These are phyloP conservation scores for Oreortyx pictus DNA, from an alignment of 2,797 vertebrate genomes.

Conservation along the genomic window DNA sequence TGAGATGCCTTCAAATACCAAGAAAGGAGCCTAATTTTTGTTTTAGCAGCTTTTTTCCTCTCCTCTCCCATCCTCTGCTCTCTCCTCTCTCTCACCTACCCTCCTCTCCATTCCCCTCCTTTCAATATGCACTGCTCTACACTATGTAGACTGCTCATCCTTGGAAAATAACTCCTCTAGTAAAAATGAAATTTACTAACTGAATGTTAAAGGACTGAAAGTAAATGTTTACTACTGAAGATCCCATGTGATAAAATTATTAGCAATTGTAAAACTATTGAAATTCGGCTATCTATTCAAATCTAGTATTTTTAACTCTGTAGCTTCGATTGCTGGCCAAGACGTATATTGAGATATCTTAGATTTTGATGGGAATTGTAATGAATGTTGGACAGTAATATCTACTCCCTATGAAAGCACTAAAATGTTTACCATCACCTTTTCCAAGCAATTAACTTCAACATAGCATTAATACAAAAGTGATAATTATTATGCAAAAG, in stretches of 20 bases:
- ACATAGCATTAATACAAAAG: neutral
- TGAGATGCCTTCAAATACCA: neutral
- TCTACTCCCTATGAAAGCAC: neutral
- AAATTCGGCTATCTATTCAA: neutral
- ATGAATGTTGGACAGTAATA: constrained; percentile 3
- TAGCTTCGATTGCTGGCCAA: neutral
- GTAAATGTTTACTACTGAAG: neutral
- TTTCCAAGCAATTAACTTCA: constrained; percentile 46
- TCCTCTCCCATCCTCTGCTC: neutral
- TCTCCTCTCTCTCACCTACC: no score
- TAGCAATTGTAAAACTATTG: neutral
- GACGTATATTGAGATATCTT: neutral
- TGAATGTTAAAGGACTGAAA: neutral
- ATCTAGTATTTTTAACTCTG: neutral
- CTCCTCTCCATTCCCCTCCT: neutral
- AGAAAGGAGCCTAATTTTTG: neutral
- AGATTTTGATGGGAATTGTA: constrained; percentile 55
- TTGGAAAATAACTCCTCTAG: neutral
- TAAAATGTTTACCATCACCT: constrained; percentile 14
- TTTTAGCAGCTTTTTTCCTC: neutral
- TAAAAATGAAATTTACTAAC: neutral
- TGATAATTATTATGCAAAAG: constrained; percentile 9
- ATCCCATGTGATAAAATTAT: neutral
- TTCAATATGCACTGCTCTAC: neutral
- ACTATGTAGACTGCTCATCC: neutral